Conservation (phyloP, 1,140 invertebrate genomes). For the Daktulosphaira vitifoliae region DNA sequence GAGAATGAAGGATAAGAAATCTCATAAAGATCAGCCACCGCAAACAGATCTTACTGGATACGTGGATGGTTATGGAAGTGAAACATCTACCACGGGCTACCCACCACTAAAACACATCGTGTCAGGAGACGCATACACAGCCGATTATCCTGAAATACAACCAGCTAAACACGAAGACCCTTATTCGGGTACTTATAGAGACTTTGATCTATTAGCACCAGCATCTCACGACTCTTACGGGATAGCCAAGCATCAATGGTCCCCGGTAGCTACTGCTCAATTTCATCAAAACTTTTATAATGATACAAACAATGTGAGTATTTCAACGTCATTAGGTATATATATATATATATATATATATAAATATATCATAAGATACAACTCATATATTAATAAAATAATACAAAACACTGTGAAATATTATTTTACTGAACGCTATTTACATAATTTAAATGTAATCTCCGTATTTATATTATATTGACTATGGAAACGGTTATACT, state of each 20-base stretch:
- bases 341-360: too few relatives aligned
- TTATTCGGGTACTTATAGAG: background rate
- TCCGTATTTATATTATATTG: too few relatives aligned
- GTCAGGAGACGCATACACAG: background rate
- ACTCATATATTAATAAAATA: too few relatives aligned
- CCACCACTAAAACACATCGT: background rate
- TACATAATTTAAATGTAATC: too few relatives aligned
- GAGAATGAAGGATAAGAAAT: slow-evolving; percentile 95
- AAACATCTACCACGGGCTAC: too few relatives aligned
- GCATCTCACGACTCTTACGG: background rate
- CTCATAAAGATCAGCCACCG: background rate
- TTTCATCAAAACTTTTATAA: background rate
- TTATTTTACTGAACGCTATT: too few relatives aligned
- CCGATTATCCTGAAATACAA: background rate
- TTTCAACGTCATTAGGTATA: too few relatives aligned
- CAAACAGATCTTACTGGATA: background rate
- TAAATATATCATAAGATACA: too few relatives aligned
- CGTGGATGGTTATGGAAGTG: too few relatives aligned
- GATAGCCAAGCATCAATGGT: background rate
- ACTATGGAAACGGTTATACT: too few relatives aligned
- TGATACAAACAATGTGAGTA: slow-evolving; percentile 2
- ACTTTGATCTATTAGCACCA: background rate
- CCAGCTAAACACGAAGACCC: background rate
- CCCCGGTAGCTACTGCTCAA: background rate
- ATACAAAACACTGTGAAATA: too few relatives aligned